Percentiles rank a stretch among this genome's conserved stretches.
Evolutionary conservation across 2,113 vertebrate species (phyloP).

Genomic region (Mus pahari): DNA sequence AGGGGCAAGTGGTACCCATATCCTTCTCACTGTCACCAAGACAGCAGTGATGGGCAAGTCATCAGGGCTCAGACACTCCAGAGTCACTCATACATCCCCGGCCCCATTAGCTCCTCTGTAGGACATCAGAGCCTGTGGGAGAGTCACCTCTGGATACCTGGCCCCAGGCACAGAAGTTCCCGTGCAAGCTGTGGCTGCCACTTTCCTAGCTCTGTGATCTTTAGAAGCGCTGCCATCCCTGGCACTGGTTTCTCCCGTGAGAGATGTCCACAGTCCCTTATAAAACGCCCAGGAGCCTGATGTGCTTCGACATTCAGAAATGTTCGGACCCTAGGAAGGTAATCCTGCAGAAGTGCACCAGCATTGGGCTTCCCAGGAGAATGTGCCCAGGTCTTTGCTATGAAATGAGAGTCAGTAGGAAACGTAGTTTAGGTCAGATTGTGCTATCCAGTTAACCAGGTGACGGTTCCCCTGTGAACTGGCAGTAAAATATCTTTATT

Average conservation of each 20-base stretch:
- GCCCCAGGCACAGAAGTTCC: not conserved
- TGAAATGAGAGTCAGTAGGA: not conserved
- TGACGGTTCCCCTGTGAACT: not conserved
- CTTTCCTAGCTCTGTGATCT: not conserved
- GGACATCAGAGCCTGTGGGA: not conserved
- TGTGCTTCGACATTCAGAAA: not conserved
- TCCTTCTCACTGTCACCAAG: not conserved
- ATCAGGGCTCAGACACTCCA: not conserved
- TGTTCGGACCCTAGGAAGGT: not conserved
- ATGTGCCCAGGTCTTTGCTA: not conserved
- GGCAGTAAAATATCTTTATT: not conserved
- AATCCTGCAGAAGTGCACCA: not conserved
- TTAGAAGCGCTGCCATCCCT: not conserved
- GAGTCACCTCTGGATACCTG: not conserved
- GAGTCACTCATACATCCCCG: too few species aligned
- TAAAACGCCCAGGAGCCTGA: not conserved
- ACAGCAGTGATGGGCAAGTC: not conserved
- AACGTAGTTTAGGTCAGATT: not conserved
- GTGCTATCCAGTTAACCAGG: not conserved
- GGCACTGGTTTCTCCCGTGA: not conserved
- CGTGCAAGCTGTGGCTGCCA: not conserved
- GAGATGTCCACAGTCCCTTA: not conserved
- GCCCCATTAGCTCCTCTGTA: not conserved
- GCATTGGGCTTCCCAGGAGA: rapidly evolving
- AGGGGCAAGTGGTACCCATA: not conserved